Evolutionary conservation across 2,797 vertebrate genomes (phyloP).

Genomic region (Dendrocincla fuliginosa): DNA sequence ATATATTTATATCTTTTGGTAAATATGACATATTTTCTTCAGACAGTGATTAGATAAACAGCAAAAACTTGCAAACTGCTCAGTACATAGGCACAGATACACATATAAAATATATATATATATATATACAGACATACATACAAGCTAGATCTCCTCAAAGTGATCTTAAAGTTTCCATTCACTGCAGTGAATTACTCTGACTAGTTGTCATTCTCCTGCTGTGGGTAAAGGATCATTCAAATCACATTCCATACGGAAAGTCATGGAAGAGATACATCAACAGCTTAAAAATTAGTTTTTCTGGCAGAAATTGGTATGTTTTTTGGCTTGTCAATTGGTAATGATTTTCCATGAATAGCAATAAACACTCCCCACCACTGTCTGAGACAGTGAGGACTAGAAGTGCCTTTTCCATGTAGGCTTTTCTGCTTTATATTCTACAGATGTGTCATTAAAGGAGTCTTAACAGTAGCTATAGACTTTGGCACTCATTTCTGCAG

Average conservation of each 20-base stretch:
- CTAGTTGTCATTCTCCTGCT: not conserved
- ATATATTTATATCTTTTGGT: not conserved
- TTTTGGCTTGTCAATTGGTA: constrained; percentile 51
- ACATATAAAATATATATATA: not conserved
- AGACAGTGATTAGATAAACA: not conserved
- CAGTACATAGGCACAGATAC: not conserved
- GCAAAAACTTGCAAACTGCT: not conserved
- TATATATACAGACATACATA: not conserved
- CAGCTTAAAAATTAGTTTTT: constrained; percentile 6
- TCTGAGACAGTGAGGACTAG: not conserved
- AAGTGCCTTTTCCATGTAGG: constrained; percentile 52
- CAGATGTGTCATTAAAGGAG: constrained; percentile 46
- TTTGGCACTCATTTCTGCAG: constrained; percentile 11
- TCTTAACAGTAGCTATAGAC: constrained; percentile 40
- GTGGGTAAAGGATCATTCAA: not conserved
- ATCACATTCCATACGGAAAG: constrained; percentile 21
- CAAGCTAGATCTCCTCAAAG: not conserved
- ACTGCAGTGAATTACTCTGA: not conserved
- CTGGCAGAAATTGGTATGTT: constrained; percentile 25
- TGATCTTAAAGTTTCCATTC: not conserved
- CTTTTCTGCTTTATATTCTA: constrained; percentile 34
- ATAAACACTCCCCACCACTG: constrained; percentile 15
- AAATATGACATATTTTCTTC: not conserved
- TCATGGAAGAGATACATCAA: not conserved
- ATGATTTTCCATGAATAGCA: constrained; percentile 53